A percentile compares a stretch with the other conserved stretches of the same genome.
These are phyloP conservation scores for Thereva nobilitata DNA, from an alignment of 2,888 invertebrate species.

Conservation along the genomic window DNA sequence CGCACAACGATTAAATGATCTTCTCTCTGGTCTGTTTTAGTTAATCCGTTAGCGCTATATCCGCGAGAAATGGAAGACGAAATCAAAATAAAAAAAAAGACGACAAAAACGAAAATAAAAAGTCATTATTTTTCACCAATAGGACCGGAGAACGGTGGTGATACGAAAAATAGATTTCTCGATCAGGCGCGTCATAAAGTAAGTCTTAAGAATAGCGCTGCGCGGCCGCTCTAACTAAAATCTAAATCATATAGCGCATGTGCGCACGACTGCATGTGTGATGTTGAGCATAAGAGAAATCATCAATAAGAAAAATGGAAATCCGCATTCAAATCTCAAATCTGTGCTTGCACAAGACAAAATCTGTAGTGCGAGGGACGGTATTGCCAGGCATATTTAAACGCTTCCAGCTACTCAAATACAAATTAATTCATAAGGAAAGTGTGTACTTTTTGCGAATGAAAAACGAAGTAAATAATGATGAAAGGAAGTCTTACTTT, in stretches of 20 bases:
- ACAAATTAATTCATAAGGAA: too few species aligned
- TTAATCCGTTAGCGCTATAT: constrained; percentile 20
- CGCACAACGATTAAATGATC: constrained; percentile 57
- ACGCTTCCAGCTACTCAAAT: not conserved
- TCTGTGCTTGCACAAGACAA: constrained; percentile 25
- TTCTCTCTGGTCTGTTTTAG: constrained; percentile 43
- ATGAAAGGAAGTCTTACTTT: too few species aligned
- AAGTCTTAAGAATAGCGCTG: constrained; percentile 17
- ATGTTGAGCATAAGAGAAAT: too few species aligned
- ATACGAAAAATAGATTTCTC: constrained; percentile 36
- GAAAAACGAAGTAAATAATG: too few species aligned
- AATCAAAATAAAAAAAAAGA: constrained; percentile 16
- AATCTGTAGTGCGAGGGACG: constrained; percentile 7
- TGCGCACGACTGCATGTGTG: too few species aligned
- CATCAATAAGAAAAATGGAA: too few species aligned
- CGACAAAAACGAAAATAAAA: constrained; percentile 17
- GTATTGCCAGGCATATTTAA: constrained; percentile 21
- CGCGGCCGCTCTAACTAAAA: too few species aligned
- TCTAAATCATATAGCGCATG: too few species aligned
- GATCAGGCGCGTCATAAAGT: constrained; percentile 17
- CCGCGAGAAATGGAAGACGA: constrained; percentile 6
- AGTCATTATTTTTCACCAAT: constrained; percentile 27
- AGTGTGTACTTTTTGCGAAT: too few species aligned
- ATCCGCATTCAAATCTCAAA: too few species aligned
- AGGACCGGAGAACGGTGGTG: constrained; percentile 17